phyloP scores from a whole-genome alignment of 2,797 vertebrate species.

The Threskiornis aethiopicus region DNA sequence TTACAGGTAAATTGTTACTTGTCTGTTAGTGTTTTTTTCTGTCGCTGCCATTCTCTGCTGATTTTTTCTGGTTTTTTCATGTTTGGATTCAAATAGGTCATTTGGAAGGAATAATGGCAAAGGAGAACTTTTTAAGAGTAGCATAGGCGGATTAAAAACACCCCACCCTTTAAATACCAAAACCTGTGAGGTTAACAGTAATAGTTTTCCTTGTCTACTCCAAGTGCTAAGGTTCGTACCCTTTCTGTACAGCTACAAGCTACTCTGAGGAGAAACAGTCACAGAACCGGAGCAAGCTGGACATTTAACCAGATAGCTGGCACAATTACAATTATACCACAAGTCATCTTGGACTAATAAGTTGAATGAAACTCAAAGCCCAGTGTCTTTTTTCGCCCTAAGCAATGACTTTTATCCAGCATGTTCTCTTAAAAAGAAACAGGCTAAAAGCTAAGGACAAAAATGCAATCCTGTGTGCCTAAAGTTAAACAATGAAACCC shows the following conservation, averaged over 20 bases:
- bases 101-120: not conserved
- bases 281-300: not conserved
- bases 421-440: conserved; percentile 57
- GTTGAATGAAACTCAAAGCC: conserved; percentile 43
- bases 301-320: conserved; percentile 30
- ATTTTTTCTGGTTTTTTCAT: not conserved
- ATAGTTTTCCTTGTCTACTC: not conserved
- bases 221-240: not conserved
- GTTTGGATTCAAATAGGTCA: not conserved
- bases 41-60: not conserved
- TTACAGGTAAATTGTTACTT: not conserved
- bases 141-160: not conserved
- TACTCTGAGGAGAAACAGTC: not conserved
- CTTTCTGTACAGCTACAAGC: not conserved
- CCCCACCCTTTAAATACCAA: accelerated
- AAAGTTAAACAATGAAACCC: not conserved
- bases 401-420: conserved; percentile 54
- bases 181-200: not conserved
- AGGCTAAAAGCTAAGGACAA: conserved; percentile 34
- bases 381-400: conserved; percentile 27
- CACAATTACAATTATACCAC: conserved; percentile 23
- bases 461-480: not conserved
- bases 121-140: not conserved
- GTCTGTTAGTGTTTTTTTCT: not conserved
- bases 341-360: conserved; percentile 62